Evolutionary conservation across 2,888 invertebrate genomes (phyloP).

Genomic region (Hydrotaea cyrtoneurina): DNA sequence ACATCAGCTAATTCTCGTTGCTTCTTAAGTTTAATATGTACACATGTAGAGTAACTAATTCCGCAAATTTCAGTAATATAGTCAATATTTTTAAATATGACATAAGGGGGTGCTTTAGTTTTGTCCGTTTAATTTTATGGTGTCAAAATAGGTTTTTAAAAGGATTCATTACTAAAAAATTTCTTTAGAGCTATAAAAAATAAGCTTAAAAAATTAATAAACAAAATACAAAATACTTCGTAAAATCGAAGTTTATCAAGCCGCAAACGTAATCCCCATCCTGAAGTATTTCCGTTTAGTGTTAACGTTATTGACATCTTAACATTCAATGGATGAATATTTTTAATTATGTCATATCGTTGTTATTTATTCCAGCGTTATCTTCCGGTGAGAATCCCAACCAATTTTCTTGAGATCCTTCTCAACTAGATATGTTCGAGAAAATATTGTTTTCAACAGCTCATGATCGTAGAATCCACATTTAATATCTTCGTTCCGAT

Average conservation of each 20-base stretch:
- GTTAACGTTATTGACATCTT: constrained; percentile 8
- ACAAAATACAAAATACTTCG: no score
- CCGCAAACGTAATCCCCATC: constrained; percentile 47
- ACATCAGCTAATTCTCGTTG: constrained; percentile 63
- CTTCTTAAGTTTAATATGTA: no score
- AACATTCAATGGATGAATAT: background rate
- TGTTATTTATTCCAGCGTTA: constrained; percentile 71
- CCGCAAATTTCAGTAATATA: constrained; percentile 57
- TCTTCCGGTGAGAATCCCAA: constrained; percentile 70
- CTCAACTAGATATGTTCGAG: constrained; percentile 75
- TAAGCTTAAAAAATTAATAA: no score
- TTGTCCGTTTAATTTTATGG: no score
- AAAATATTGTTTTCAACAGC: constrained; percentile 71
- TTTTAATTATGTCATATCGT: constrained; percentile 53
- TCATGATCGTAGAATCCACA: constrained; percentile 75
- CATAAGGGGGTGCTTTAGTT: no score
- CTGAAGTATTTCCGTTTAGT: background rate
- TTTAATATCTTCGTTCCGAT: constrained; percentile 72
- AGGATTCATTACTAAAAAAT: no score
- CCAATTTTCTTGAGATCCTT: constrained; percentile 68
- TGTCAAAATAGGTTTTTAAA: no score
- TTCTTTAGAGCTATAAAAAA: no score
- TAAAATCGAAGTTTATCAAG: constrained; percentile 59
- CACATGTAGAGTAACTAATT: no score
- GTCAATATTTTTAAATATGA: no score